Conservation (phyloP, 2,888 invertebrate genomes). For the Corythucha ciliata region DNA sequence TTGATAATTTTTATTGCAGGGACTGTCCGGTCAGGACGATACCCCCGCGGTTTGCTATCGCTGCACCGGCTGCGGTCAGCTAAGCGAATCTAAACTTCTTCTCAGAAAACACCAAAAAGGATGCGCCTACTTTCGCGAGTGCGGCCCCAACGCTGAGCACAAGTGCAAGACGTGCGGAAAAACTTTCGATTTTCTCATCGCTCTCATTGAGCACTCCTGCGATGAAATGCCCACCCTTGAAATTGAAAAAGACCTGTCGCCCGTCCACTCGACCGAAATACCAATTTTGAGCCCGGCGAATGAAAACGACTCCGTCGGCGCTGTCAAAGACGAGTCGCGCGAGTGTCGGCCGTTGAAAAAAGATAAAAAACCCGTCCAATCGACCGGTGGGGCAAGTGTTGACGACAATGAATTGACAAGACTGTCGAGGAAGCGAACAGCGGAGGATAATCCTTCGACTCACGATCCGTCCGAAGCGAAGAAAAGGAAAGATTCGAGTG, state of each 20-base stretch:
- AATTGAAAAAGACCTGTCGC: conserved; percentile 27
- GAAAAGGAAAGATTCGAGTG: too few relatives aligned
- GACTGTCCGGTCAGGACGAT: conserved; percentile 1
- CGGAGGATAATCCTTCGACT: too few relatives aligned
- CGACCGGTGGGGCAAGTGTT: too few relatives aligned
- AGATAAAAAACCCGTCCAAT: too few relatives aligned
- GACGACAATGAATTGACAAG: too few relatives aligned
- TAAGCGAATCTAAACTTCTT: conserved; percentile 11
- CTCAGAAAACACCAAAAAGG: conserved; percentile 18
- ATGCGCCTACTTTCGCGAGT: conserved; percentile 22
- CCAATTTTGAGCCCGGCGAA: conserved; percentile 23
- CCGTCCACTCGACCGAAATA: conserved; percentile 24
- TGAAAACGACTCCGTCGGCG: too few relatives aligned
- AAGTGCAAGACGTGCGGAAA: conserved; percentile 20
- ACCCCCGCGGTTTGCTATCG: not conserved
- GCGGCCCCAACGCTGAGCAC: conserved; percentile 18
- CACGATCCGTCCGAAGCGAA: too few relatives aligned
- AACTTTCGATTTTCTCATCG: conserved; percentile 16
- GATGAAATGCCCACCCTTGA: conserved; percentile 29
- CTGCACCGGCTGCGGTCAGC: conserved; percentile 22
- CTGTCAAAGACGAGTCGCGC: too few relatives aligned
- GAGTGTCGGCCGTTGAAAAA: too few relatives aligned
- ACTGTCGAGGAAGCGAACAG: too few relatives aligned
- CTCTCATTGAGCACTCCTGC: conserved; percentile 23
- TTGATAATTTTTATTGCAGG: conserved; percentile 14